A percentile compares a stretch with the other conserved stretches of the same genome.
Evolutionary conservation across 2,888 invertebrate genomes (phyloP).

Genomic region (Drosophila prolongata): DNA sequence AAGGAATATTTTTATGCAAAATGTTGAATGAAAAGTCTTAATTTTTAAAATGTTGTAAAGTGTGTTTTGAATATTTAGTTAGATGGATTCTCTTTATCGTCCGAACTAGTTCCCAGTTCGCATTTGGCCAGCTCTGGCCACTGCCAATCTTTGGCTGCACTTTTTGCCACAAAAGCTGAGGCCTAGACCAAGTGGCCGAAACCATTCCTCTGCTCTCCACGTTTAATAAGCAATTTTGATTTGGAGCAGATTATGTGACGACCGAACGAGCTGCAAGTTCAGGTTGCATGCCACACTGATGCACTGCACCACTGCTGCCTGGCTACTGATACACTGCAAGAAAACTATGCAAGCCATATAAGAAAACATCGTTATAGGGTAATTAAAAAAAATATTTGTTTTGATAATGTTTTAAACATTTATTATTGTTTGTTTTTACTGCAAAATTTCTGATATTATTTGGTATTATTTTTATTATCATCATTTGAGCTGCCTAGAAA

Average conservation of each 20-base stretch:
- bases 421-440: too few species aligned
- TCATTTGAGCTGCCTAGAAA: too few species aligned
- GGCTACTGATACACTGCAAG: constrained; percentile 7
- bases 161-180: not conserved
- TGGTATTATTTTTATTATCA: too few species aligned
- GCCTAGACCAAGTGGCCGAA: constrained; percentile 13
- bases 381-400: too few species aligned
- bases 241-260: constrained; percentile 82
- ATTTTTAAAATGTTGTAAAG: too few species aligned
- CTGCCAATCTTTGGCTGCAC: not conserved
- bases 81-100: too few species aligned
- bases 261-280: constrained; percentile 60
- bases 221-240: constrained; percentile 83
- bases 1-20: too few species aligned
- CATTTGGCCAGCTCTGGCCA: not conserved
- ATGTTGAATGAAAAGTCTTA: too few species aligned
- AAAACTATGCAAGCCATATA: not conserved
- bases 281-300: constrained; percentile 64
- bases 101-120: constrained; percentile 15
- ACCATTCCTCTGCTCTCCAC: constrained; percentile 51
- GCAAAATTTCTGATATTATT: too few species aligned
- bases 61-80: too few species aligned
- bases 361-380: too few species aligned
- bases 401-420: too few species aligned
- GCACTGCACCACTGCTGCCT: constrained; percentile 1